Evolutionary conservation across 2,797 vertebrate genomes (phyloP), one percentile per base, ranked within the genome.

Genomic region (Naso thynnoides): DNA sequence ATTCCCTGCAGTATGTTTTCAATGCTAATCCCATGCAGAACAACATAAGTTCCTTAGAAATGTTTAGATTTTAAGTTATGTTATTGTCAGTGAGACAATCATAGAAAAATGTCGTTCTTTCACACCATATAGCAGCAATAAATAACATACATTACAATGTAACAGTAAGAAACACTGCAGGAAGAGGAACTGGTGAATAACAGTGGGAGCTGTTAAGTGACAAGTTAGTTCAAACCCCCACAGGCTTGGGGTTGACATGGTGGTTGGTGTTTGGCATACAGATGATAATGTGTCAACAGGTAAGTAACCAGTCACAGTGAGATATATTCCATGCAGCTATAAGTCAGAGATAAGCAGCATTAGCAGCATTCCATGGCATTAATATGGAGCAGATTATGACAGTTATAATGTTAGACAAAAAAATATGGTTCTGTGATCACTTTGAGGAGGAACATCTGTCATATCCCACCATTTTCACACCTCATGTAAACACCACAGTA

Each of bases 311-410:
- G 70, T 79, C 73, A 78, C 77, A 78, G 83, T 86, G 81, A 86
- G 71, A 72, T 73, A 81, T 83, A 79, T 71, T 82, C 58, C 93
- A 93, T 94, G 93, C 93, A 91, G 77, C 88, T 82, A 61, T 75
- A 82, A 67, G 48, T 87, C 62, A 18, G 83, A 78, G 83, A 84
- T 88, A 94, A 96, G 95, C 96, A 84, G 85, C 81, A 84, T 88
- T 79, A 86, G 95, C 96, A 96, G 95, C 96, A 98, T 98, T 98
- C 96, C 96, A 97, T 95, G 95, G 93, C 91, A 93, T 94, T 95
- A 95, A 95, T 95, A 95, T 95, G 94, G 95, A 96, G 96, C 96
- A 96, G 93, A 93, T 86, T 93, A 96, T 96, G 96, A 92, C 85
- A 76, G 87, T 92, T 91, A 95, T 93, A 93, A 85, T 94, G 93